These are phyloP conservation scores for Taenioides sp. DNA, from an alignment of 2,797 vertebrate species.

Conservation along the genomic window DNA sequence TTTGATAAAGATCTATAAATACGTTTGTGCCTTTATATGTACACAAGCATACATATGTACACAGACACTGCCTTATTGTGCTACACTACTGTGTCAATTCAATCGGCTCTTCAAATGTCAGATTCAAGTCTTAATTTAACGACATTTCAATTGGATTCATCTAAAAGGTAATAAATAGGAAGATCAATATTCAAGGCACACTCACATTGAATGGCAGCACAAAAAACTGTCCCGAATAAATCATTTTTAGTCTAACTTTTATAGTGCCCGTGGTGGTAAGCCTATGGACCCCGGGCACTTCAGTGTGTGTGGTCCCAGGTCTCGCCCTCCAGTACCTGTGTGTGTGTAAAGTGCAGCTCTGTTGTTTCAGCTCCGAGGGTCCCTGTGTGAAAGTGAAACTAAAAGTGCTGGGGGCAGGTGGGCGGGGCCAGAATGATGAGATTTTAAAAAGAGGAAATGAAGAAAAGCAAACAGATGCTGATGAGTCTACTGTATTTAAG, in stretches of 20 bases:
- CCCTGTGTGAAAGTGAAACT: slow-evolving; percentile 19
- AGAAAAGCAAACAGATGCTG: slow-evolving; percentile 44
- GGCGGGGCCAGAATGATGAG: slow-evolving; percentile 20
- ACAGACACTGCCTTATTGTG: slow-evolving; percentile 83
- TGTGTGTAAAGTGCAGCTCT: slow-evolving; percentile 86
- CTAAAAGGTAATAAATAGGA: slow-evolving; percentile 90
- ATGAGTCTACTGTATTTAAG: slow-evolving; percentile 56
- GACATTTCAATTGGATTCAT: slow-evolving; percentile 62
- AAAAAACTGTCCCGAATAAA: slow-evolving; percentile 94
- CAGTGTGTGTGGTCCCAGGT: slow-evolving; percentile 60
- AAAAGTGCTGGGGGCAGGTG: slow-evolving; percentile 13
- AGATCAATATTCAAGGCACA: slow-evolving; percentile 99
- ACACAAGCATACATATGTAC: slow-evolving; percentile 79
- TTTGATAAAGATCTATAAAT: slow-evolving; percentile 75
- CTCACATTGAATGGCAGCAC: slow-evolving; percentile 96
- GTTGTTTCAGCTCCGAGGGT: slow-evolving; percentile 68
- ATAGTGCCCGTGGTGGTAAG: slow-evolving; percentile 92
- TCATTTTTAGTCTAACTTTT: slow-evolving; percentile 65
- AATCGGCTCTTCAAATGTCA: slow-evolving; percentile 62
- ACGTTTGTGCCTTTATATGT: slow-evolving; percentile 78
- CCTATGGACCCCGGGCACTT: slow-evolving; percentile 89
- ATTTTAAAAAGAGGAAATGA: slow-evolving; percentile 42
- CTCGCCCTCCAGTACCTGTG: slow-evolving; percentile 25
- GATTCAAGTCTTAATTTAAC: slow-evolving; percentile 55
- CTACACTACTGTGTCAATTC: slow-evolving; percentile 82